Percentiles rank a stretch among this genome's conserved stretches.
These are phyloP conservation scores for Neogobius melanostomus DNA, from an alignment of 2,113 vertebrate species.

Conservation along the genomic window DNA sequence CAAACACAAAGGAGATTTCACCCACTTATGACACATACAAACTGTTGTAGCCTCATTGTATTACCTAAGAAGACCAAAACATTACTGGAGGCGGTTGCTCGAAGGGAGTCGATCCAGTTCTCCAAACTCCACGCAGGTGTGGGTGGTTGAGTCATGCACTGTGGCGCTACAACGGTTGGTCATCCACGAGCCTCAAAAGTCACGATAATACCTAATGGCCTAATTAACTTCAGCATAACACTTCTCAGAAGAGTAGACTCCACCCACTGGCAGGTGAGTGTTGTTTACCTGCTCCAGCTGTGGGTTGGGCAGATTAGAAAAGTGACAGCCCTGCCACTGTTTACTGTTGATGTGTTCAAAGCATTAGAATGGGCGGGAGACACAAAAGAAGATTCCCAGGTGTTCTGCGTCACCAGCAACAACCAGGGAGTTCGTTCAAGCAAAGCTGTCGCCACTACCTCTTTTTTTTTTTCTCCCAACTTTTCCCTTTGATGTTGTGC, in stretches of 20 bases:
- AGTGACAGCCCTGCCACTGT: slow-evolving; percentile 18
- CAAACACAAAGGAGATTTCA: not conserved
- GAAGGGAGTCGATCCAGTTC: slow-evolving; percentile 46
- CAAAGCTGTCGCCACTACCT: slow-evolving; percentile 48
- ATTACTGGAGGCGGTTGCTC: slow-evolving; percentile 26
- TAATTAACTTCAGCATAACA: not conserved
- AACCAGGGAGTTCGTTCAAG: slow-evolving; percentile 33
- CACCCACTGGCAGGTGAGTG: slow-evolving; percentile 34
- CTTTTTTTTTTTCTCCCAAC: slow-evolving; percentile 41
- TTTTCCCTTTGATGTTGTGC: not conserved
- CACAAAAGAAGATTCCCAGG: slow-evolving; percentile 29
- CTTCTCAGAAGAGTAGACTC: not conserved
- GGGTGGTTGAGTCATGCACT: slow-evolving; percentile 61
- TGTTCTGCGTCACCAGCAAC: slow-evolving; percentile 37
- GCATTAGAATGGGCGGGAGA: slow-evolving; percentile 6
- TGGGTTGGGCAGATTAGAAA: slow-evolving; percentile 16
- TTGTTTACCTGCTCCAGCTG: slow-evolving; percentile 41
- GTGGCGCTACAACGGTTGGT: slow-evolving; percentile 41
- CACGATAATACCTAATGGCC: not conserved
- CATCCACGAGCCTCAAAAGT: slow-evolving; percentile 44
- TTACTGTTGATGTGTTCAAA: slow-evolving; percentile 23
- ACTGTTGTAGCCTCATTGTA: slow-evolving; percentile 18
- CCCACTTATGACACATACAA: slow-evolving; percentile 5
- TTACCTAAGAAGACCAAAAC: slow-evolving; percentile 22
- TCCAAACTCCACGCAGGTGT: slow-evolving; percentile 18